A percentile compares a stretch with the other conserved stretches of the same genome.
Conservation (phyloP, 2,888 invertebrate genomes). For the Pandemis heparana region DNA sequence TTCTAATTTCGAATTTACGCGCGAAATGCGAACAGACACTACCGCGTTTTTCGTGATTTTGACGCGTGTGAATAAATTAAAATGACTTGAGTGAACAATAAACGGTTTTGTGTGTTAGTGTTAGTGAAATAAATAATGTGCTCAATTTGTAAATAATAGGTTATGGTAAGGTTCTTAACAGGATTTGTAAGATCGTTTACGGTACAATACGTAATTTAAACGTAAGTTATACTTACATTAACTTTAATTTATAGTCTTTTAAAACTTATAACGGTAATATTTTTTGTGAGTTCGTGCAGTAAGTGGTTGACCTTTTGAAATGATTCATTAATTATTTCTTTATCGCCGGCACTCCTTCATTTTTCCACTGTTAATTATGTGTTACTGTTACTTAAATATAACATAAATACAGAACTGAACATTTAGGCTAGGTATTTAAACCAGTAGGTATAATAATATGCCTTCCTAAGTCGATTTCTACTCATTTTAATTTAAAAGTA, state of each 20-base stretch:
- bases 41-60: conserved; percentile 49
- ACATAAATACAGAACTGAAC: not conserved
- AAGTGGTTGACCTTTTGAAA: conserved; percentile 26
- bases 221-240: conserved; percentile 15
- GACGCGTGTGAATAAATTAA: conserved; percentile 44
- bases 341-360: conserved; percentile 18
- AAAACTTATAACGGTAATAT: not conserved
- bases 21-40: conserved; percentile 55
- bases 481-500: not conserved
- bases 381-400: not conserved
- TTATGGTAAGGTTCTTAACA: conserved; percentile 55
- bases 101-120: conserved; percentile 14
- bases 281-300: not conserved
- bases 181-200: conserved; percentile 25
- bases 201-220: not conserved
- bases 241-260: not conserved
- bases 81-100: conserved; percentile 24
- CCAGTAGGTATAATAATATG: no score
- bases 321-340: conserved; percentile 36
- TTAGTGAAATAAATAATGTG: conserved; percentile 46
- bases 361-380: not conserved
- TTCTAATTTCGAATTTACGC: conserved; percentile 68
- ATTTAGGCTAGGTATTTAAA: not conserved
- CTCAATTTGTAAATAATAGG: conserved; percentile 50
- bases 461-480: no score